Evolutionary conservation across 2,888 invertebrate species (phyloP), one percentile per base, ranked within the genome.

Genomic region (Teleogryllus oceanicus): DNA sequence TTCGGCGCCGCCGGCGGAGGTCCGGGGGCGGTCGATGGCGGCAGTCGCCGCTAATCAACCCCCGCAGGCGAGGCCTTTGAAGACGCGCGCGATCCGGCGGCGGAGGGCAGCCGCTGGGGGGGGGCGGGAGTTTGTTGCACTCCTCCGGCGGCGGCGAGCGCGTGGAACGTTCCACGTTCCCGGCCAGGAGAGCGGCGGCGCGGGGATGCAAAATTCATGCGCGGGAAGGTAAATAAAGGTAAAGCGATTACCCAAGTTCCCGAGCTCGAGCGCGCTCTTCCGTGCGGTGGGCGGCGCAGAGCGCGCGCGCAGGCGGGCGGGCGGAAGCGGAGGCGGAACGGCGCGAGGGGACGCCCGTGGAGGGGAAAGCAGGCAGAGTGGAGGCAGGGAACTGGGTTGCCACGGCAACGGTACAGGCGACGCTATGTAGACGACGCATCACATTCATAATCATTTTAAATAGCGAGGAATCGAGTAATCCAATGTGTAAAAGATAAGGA

Each of bases 221-320:
- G n/a, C 62, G 62, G 62, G 62, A 16, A 62, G 62, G 62, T 62
- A 62, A 62, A 62, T 62, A 62, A 62, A 62, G 62, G 62, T 62
- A 62, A 62, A 62, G 62, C 62, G 62, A 62, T 62, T 62, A 62
- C 62, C 62, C 62, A 62, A 62, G 62, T 62, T 62, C 62, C n/a
- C 16, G 62, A 62, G 62, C 62, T 12, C 62, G 13, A 18, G 62
- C 62, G 62, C 62, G 62, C 62, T 62, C 62, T 62, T 62, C 62
- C 62, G n/a, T 62, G 62, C 62, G 62, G 62, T 37, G 37, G 37
- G 37, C 37, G 37, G 37, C 5, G 37, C 5, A 8, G 37, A 37
- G 37, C 37, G 37, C 37, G 37, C 37, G 37, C 37, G 37, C 24
- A 2, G 3, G 24, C 3, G 0, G 24, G 37, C 8, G 37, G 37